Evolutionary conservation across 2,888 invertebrate species (phyloP).

Genomic region (Phytoseiulus persimilis): DNA sequence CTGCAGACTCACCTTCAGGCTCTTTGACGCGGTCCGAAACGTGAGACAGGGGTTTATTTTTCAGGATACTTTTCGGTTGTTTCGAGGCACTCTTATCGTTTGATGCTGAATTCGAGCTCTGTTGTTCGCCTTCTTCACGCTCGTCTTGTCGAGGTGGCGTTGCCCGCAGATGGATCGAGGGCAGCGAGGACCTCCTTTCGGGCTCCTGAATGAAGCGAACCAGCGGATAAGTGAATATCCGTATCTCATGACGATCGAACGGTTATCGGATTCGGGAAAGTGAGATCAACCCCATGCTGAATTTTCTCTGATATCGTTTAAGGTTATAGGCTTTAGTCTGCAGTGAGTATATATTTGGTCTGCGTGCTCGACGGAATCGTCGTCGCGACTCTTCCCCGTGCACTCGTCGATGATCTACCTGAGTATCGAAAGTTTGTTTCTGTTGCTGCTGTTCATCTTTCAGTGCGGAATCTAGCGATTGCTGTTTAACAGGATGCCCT

Average conservation of each 20-base stretch:
- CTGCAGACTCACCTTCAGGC: constrained; percentile 23
- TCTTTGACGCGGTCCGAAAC: constrained; percentile 9
- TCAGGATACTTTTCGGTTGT: constrained; percentile 10
- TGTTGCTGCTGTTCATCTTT: constrained; percentile 16
- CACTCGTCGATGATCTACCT: neutral
- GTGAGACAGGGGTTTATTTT: constrained; percentile 13
- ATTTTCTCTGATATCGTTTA: no score
- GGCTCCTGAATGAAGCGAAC: neutral
- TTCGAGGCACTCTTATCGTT: constrained; percentile 32
- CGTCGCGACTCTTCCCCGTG: neutral
- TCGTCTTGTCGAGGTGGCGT: constrained; percentile 29
- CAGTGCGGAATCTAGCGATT: constrained; percentile 34
- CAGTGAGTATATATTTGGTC: no score
- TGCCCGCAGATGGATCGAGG: constrained; percentile 10
- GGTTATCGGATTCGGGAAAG: neutral
- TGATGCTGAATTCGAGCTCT: constrained; percentile 20
- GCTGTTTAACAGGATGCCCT: constrained; percentile 30
- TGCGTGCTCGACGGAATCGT: neutral
- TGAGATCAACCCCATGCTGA: neutral
- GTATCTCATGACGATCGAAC: neutral
- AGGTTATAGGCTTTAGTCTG: no score
- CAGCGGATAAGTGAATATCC: neutral
- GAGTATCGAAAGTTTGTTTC: constrained; percentile 8
- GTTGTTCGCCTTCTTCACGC: constrained; percentile 26
- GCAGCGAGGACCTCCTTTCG: constrained; percentile 21